A percentile compares a stretch with the other conserved stretches of the same genome.
Conservation (phyloP, 2,797 vertebrate species). For the Tachyglossus aculeatus region DNA sequence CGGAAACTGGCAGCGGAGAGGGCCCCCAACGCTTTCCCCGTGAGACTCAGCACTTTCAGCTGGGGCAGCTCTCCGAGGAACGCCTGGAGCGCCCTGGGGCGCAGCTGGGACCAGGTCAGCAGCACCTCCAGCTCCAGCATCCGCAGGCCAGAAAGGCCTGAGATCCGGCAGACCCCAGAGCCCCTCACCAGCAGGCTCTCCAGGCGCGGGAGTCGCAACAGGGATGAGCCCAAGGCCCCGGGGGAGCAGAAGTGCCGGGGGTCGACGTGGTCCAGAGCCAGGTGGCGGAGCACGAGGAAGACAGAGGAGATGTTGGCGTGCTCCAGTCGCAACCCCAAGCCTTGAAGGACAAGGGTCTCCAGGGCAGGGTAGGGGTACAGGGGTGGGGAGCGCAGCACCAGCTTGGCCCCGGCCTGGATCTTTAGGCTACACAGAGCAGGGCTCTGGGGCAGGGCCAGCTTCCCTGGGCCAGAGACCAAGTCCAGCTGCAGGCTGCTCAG, state of each 20-base stretch:
- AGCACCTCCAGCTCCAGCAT: background rate
- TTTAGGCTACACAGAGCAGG: constrained; percentile 4
- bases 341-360: constrained; percentile 6
- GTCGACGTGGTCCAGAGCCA: constrained; percentile 6
- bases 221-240: background rate
- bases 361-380: constrained; percentile 3
- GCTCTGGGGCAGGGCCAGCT: background rate
- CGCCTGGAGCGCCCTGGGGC: background rate
- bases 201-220: constrained; percentile 9
- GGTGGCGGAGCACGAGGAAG: constrained; percentile 17
- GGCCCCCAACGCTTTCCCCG: background rate
- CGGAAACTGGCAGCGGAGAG: background rate
- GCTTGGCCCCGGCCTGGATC: background rate
- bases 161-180: constrained; percentile 1
- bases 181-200: background rate
- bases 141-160: background rate
- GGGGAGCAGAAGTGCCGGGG: constrained; percentile 13
- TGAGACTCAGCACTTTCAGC: background rate
- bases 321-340: constrained; percentile 6
- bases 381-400: background rate
- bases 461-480: background rate
- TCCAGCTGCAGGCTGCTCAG: background rate
- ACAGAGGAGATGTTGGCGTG: background rate
- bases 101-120: background rate
- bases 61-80: constrained; percentile 3